phyloP scores from a whole-genome alignment of 2,113 vertebrate species.

The Nettapus auritus region DNA sequence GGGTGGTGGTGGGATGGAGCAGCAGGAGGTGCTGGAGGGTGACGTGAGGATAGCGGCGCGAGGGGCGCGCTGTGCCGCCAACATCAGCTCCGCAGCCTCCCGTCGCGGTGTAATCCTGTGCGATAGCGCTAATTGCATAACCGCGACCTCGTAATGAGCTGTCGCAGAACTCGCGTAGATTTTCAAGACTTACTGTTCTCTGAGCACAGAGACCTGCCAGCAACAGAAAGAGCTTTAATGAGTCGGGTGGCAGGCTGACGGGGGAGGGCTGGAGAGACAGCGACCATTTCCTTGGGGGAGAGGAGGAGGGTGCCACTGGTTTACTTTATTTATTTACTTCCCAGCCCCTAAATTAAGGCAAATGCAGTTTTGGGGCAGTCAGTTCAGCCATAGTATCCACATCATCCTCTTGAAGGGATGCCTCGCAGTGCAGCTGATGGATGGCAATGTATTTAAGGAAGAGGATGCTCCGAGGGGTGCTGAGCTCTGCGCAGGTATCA shows the following conservation, averaged over 20 bases:
- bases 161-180: not conserved
- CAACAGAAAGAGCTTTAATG: not conserved
- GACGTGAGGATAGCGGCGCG: not conserved
- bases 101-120: not conserved
- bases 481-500: not conserved
- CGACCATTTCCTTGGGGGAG: not conserved
- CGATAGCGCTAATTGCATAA: not conserved
- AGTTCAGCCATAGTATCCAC: not conserved
- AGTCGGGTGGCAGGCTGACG: accelerated
- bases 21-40: not conserved
- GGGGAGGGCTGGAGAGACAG: not conserved
- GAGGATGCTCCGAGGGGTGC: not conserved
- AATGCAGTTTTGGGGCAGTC: not conserved
- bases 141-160: not conserved
- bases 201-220: not conserved
- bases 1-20: not conserved
- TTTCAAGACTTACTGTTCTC: not conserved
- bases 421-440: accelerated
- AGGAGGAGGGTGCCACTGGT: accelerated
- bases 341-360: not conserved
- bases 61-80: not conserved
- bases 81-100: not conserved
- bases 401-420: not conserved
- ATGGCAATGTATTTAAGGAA: not conserved
- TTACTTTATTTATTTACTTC: not conserved